Conservation (phyloP, 2,797 vertebrate genomes). For the Bradypus variegatus region DNA sequence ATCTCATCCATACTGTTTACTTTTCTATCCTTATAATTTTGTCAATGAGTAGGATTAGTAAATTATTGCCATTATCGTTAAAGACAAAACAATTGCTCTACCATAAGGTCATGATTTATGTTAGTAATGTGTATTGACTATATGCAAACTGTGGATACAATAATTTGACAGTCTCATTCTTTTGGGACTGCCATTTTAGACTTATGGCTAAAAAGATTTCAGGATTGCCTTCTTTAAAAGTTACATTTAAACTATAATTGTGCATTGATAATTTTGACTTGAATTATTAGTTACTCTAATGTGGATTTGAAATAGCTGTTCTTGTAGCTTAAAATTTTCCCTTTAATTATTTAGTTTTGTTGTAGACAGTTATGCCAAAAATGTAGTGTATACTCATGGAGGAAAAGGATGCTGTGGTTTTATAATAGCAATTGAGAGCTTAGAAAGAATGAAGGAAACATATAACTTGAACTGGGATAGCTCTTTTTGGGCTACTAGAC, state of each 20-base stretch:
- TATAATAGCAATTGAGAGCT: neutral
- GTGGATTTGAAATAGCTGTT: constrained; percentile 23
- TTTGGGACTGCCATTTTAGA: neutral
- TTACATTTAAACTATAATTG: neutral
- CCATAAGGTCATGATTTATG: neutral
- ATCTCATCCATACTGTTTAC: neutral
- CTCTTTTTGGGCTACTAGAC: neutral
- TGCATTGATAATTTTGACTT: neutral
- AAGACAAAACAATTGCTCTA: neutral
- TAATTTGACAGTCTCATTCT: neutral
- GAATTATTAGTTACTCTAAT: constrained; percentile 8
- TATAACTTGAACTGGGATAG: neutral
- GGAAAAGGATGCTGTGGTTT: neutral
- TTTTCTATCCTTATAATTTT: neutral
- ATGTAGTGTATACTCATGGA: neutral
- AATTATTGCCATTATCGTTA: neutral
- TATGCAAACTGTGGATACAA: neutral
- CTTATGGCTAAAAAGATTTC: neutral
- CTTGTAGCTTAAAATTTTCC: neutral
- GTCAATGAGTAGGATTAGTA: neutral
- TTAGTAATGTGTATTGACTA: neutral
- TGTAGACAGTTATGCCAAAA: neutral
- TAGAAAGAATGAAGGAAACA: neutral
- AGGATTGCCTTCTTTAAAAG: neutral
- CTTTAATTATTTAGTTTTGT: neutral